Evolutionary conservation across 1,140 invertebrate species (phyloP).

Genomic region (Drosophila parabipectinata): DNA sequence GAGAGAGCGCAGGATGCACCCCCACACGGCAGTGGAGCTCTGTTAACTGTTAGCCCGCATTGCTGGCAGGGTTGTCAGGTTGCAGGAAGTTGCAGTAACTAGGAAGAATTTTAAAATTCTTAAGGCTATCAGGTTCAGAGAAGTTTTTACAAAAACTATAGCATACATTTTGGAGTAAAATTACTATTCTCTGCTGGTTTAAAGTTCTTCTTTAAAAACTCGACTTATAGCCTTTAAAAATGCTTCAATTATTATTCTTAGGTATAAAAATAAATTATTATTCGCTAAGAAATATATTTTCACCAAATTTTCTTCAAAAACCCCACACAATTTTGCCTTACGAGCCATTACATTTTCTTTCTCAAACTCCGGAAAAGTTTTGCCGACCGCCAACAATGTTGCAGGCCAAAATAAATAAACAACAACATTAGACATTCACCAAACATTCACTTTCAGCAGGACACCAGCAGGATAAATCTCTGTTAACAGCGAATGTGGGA

Average conservation of each 20-base stretch:
- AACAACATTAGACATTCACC: constrained; percentile 50
- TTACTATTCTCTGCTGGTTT: background rate
- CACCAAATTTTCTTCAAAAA: background rate
- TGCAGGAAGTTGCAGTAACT: background rate
- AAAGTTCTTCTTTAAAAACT: no score
- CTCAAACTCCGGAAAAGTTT: constrained; percentile 5
- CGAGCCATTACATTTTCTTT: constrained; percentile 16
- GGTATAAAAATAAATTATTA: no score
- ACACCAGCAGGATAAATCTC: constrained; percentile 46
- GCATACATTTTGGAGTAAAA: background rate
- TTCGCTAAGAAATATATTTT: no score
- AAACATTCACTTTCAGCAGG: constrained; percentile 74
- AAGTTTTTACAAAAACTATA: background rate
- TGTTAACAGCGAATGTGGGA: constrained; percentile 51
- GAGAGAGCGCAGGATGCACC: constrained; percentile 30
- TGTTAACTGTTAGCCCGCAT: constrained; percentile 36
- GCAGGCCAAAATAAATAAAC: constrained; percentile 59
- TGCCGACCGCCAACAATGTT: constrained; percentile 55
- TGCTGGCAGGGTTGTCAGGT: constrained; percentile 34
- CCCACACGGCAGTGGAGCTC: constrained; percentile 27
- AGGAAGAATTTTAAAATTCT: no score
- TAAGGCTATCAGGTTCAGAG: background rate
- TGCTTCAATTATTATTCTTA: no score
- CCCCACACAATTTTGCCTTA: background rate
- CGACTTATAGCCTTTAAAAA: no score